Base-by-base conservation (phyloP, 2,888 invertebrate genomes). In the Trimorus sp. region DNA sequence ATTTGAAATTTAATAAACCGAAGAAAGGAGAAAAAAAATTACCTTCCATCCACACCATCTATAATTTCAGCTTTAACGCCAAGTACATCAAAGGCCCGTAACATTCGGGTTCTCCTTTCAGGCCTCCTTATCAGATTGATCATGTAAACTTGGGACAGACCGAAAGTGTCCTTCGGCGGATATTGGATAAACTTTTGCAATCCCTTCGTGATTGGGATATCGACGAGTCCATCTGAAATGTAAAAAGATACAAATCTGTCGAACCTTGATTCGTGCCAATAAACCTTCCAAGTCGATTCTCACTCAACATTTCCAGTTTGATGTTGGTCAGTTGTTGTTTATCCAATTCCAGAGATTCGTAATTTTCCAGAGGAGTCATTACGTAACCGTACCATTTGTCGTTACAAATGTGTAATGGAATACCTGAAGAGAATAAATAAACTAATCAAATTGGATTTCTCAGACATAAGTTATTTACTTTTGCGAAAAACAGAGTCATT, bases 1-100 rank as follows among this genome's bases (percentile, higher is more conserved):
- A 45, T n/a, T 5, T 56, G 37, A 11, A 37, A 74, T 36, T 36
- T 42, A 42, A 16, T 1, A 60, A 53, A 42, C 48, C 12, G 37
- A 59, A 42, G 37, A 14, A 83, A 65, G 60, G 69, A 60, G 66
- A 60, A 76, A 63, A 63, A 62, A 26, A 8, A 36, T 63, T 92
- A 96, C 96, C 94, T 95, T 87, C 98, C 99, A 93, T 99, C 99
- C 6, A 98, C 94, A 2, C 98, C 99, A 79, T 95, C 94, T n/a
- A 97, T 92, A 69, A 94, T 90, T 68, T 94, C 94, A 0, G 94
- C 96, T n/a, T 95, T 93, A 86, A 99, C 93, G 0, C 98, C 98
- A 0, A 99, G 92, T 86, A 96, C 96, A 56, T 95, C 93, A 85
- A 99, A 96, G 79, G 95, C 95, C 48, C 93, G 89, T 71, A 94